Base-by-base conservation (phyloP, 2,888 invertebrate species). In the Ellobium chinense region DNA sequence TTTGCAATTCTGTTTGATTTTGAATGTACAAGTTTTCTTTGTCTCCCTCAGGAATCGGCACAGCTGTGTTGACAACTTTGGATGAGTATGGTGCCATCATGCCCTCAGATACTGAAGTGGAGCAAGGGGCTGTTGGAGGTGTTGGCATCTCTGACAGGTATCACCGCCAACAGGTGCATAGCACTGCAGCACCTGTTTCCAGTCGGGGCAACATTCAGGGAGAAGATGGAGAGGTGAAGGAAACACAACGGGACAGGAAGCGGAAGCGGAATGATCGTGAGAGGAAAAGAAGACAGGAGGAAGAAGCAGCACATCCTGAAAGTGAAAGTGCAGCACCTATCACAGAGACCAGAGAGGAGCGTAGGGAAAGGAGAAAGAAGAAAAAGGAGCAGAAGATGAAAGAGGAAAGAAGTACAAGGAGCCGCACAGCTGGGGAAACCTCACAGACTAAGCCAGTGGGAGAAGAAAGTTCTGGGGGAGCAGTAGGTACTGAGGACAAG, bases 111-210 rank as follows among this genome's bases (percentile, higher is more conserved):
- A 18, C 29, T 3, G 78, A 73, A 3, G 66, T 46, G 18, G 60
- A 77, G 36, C n/a, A 73, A 29, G 81, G 81, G 2, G 81, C 81
- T 4, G 78, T 81, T 12, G 81, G 81, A 5, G 81, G 81, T 46
- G 68, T 69, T 0, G 73, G 74, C 1, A 73, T 78, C 65, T 73
- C 77, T 27, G 68, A 78, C 77, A 62, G 62, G 5, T 1, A 7
- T 14, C 24, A 37, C 9, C 24, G 7, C 5, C 39, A 34, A 4
- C 56, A 80, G 36, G 62, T 68, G 3, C 7, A 39, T 31, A 2
- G 14, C 1, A 1, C 31, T 27, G 14, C 24, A 2, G 31, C 12
- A n/a, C 31, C 1, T 9, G 18, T 46, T 18, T 29, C 60, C 1
- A 31, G 34, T 18, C 31, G 34, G 9, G 75, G 34, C 31, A 65